A percentile compares a stretch with the other conserved stretches of the same genome.
Evolutionary conservation across 2,888 invertebrate genomes (phyloP).

Genomic region (Dendrolimus pini): DNA sequence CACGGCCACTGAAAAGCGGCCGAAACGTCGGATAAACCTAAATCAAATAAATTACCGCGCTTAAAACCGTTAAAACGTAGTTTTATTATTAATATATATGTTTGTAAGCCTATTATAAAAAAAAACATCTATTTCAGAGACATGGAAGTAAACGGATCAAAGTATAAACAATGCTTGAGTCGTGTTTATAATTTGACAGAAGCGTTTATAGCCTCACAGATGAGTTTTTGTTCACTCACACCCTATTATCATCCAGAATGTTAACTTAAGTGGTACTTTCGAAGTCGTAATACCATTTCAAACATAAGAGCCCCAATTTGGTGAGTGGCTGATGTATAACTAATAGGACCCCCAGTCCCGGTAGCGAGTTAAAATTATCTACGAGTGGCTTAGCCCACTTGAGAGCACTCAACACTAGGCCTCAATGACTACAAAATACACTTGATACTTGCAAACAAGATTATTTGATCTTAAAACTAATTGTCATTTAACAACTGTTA

Average conservation of each 20-base stretch:
- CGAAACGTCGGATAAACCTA: too few species aligned
- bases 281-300: not conserved
- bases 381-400: conserved; percentile 30
- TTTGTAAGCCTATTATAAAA: too few species aligned
- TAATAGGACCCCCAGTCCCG: conserved; percentile 23
- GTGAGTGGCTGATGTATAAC: conserved; percentile 19
- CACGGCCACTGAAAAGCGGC: too few species aligned
- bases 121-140: too few species aligned
- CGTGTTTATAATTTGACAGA: not conserved
- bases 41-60: too few species aligned
- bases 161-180: not conserved
- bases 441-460: conserved; percentile 18
- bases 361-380: conserved; percentile 46
- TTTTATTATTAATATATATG: too few species aligned
- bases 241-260: not conserved
- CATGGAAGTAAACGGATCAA: too few species aligned
- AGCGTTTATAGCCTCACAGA: not conserved
- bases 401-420: conserved; percentile 29
- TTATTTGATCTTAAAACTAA: not conserved
- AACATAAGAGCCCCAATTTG: conserved; percentile 1
- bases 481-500: too few species aligned
- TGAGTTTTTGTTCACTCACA: not conserved
- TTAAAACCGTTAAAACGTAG: too few species aligned
- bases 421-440: not conserved
- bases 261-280: not conserved